Percentiles rank a stretch among this genome's conserved stretches.
Evolutionary conservation across 2,113 vertebrate species (phyloP).

Genomic region (Oostethus manadensis): DNA sequence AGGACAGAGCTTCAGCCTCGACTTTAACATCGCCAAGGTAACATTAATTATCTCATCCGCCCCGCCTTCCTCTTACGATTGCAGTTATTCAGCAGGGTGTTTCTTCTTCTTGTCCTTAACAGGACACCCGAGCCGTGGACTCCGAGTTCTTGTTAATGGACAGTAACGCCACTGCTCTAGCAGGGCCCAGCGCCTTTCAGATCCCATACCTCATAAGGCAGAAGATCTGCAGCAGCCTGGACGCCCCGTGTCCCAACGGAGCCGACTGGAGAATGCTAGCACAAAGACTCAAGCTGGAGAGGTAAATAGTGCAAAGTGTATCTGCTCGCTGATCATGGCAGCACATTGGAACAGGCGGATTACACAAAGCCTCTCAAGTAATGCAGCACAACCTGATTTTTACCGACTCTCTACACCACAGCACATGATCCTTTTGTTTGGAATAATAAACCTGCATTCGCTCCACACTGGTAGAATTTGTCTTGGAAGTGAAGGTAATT

Average conservation of each 20-base stretch:
- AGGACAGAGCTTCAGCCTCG: constrained; percentile 90
- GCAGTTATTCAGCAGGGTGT: neutral
- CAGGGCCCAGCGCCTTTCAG: constrained; percentile 98
- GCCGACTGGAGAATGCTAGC: constrained; percentile 95
- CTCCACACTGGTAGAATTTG: too few species aligned
- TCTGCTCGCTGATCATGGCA: constrained; percentile 20
- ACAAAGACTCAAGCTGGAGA: constrained; percentile 96
- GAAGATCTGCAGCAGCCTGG: constrained; percentile 98
- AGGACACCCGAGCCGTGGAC: constrained; percentile 84
- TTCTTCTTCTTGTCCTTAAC: neutral
- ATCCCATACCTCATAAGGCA: constrained; percentile 99
- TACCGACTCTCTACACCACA: neutral
- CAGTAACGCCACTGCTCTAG: constrained; percentile 86
- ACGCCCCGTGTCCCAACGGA: constrained; percentile 83
- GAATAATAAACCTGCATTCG: constrained; percentile 19
- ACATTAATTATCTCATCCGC: neutral
- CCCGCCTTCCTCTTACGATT: neutral
- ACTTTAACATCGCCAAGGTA: constrained; percentile 97
- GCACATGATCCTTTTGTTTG: constrained; percentile 5
- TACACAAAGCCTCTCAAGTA: constrained; percentile 12
- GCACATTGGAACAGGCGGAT: constrained; percentile 5
- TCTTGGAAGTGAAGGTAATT: too few species aligned
- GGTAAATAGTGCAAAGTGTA: constrained; percentile 63
- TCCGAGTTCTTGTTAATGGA: constrained; percentile 81
- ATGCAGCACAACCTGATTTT: constrained; percentile 16